Evolutionary conservation across 2,797 vertebrate genomes (phyloP).

Genomic region (Eidolon dupreanum): DNA sequence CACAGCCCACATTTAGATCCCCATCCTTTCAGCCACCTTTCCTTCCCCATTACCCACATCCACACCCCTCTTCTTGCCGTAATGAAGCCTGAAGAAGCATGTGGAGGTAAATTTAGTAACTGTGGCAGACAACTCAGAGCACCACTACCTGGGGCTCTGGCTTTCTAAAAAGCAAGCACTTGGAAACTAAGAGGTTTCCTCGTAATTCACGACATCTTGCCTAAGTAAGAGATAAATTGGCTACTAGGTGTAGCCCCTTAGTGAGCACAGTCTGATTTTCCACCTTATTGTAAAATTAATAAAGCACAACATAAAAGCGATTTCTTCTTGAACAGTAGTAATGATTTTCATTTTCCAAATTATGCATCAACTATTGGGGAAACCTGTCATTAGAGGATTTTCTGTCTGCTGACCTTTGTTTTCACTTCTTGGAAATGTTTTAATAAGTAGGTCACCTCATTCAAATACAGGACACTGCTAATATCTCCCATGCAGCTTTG

Average conservation of each 20-base stretch:
- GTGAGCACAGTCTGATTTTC: slow-evolving; percentile 5
- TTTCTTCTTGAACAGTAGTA: neutral
- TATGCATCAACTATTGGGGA: slow-evolving; percentile 27
- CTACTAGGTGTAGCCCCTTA: neutral
- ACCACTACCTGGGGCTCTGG: neutral
- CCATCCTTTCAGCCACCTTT: neutral
- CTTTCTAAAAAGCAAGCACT: slow-evolving; percentile 3
- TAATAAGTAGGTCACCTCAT: slow-evolving; percentile 53
- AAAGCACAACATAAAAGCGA: slow-evolving; percentile 38
- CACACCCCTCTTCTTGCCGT: too few relatives aligned
- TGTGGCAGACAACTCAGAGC: neutral
- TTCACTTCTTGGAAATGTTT: slow-evolving; percentile 53
- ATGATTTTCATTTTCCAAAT: slow-evolving; percentile 40
- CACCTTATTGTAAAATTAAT: slow-evolving; percentile 55
- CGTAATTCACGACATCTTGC: neutral
- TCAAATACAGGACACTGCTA: neutral
- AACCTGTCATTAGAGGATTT: slow-evolving; percentile 62
- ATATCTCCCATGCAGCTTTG: neutral
- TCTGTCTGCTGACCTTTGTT: slow-evolving; percentile 56
- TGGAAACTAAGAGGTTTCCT: slow-evolving; percentile 17
- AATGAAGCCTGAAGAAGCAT: neutral
- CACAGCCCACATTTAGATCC: neutral
- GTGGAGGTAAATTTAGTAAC: neutral
- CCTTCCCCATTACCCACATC: neutral
- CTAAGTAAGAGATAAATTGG: slow-evolving; percentile 24